phyloP scores from a whole-genome alignment of 2,888 invertebrate genomes.

The Mythimna loreyi region DNA sequence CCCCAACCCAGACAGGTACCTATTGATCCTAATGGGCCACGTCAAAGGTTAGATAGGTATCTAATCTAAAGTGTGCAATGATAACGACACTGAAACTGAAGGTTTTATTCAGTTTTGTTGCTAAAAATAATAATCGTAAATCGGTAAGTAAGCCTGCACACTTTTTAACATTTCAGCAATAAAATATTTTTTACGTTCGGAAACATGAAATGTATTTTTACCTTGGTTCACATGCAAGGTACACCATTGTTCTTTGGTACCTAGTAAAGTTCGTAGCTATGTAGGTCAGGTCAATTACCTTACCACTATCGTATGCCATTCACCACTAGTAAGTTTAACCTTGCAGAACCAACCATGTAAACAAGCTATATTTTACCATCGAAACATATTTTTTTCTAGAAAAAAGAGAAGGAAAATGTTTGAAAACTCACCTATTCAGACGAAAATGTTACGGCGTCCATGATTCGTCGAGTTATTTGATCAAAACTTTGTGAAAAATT shows the following conservation, averaged over 20 bases:
- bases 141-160: not conserved
- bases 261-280: conserved; percentile 40
- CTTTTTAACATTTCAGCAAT: conserved; percentile 20
- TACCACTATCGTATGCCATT: conserved; percentile 61
- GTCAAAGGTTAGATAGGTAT: too few relatives aligned
- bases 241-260: conserved; percentile 15
- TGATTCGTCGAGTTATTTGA: conserved; percentile 61
- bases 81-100: not conserved
- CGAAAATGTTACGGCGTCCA: conserved; percentile 39
- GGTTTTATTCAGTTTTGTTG: not conserved
- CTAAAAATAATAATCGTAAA: conserved; percentile 1
- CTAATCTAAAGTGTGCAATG: not conserved
- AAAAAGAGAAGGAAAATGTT: conserved; percentile 1
- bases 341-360: conserved; percentile 67
- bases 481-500: conserved; percentile 64
- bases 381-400: conserved; percentile 1
- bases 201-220: conserved; percentile 36
- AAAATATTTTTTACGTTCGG: conserved; percentile 19
- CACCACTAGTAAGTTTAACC: conserved; percentile 68
- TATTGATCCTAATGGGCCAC: too few relatives aligned
- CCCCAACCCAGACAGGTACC: too few relatives aligned
- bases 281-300: conserved; percentile 74
- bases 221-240: conserved; percentile 22
- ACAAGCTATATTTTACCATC: conserved; percentile 59
- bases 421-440: conserved; percentile 63